Evolutionary conservation across 2,797 vertebrate genomes (phyloP), one percentile per base, ranked within the genome.

Genomic region (Remorina albescens): DNA sequence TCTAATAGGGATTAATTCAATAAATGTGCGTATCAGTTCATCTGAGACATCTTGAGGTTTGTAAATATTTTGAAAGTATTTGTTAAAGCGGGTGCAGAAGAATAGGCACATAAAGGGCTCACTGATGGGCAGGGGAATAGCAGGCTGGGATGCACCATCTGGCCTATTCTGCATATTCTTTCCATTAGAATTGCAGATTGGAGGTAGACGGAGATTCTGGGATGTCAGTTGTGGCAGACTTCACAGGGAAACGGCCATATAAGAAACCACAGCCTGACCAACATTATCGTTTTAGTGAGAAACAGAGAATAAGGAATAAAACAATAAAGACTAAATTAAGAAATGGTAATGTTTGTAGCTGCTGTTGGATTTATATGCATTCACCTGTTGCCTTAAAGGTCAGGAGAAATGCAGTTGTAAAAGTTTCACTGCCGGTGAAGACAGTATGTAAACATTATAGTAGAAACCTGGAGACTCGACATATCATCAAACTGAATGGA

Each of bases 101-200:
- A 91, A 88, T 80, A 84, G 78, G 64, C 81, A 84, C 57, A 74
- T 81, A 81, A 81, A 87, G 73, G 80, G 71, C 75, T 86, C 34
- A 26, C 72, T 87, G 85, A 88, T 85, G 78, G 83, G 85, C 84
- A 70, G 63, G 88, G 90, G 86, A 89, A 89, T 86, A 71, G 75
- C 77, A 76, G 82, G 75, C 86, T 75, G 80, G 76, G 83, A 86
- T 82, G 59, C 83, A 76, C 92, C 93, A 94, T 94, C 93, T 94
- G 93, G 88, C 63, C 89, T 81, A 47, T 80, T 92, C 88, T 88
- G 86, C 88, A 88, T 89, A 85, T 87, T 77, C 76, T 82, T 73
- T 56, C 71, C 59, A 93, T 93, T 91, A 90, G 89, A 90, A 90
- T 93, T 93, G 88, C 91, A 92, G 91, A 93, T 92, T 56, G 80